These are phyloP conservation scores for Parnassius apollo DNA, from an alignment of 2,888 invertebrate genomes.

Conservation along the genomic window DNA sequence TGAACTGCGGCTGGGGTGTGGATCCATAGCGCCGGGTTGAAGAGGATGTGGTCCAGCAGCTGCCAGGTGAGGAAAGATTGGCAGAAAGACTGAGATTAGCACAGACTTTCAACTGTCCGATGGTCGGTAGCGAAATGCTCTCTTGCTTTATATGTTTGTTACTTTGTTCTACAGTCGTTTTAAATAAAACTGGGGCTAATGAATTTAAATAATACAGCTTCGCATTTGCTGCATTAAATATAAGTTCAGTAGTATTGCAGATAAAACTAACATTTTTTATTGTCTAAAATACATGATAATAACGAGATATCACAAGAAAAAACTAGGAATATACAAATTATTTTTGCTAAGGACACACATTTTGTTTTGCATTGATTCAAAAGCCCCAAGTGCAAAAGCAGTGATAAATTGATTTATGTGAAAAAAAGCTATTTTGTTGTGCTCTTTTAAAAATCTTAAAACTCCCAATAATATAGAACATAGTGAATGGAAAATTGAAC, in stretches of 20 bases:
- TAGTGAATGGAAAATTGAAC: too few species aligned
- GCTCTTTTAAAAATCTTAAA: neutral
- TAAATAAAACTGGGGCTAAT: neutral
- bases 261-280: too few species aligned
- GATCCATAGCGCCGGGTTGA: conserved; percentile 99
- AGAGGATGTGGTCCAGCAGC: conserved; percentile 98
- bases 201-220: too few species aligned
- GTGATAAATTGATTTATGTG: neutral
- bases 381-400: conserved; percentile 16
- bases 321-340: too few species aligned
- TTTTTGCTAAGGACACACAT: too few species aligned
- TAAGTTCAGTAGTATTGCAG: too few species aligned
- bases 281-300: too few species aligned
- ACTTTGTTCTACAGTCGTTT: conserved; percentile 54
- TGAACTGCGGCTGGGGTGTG: conserved; percentile 98
- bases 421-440: neutral
- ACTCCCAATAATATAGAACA: too few species aligned
- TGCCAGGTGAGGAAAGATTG: conserved; percentile 96
- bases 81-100: conserved; percentile 92
- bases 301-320: too few species aligned
- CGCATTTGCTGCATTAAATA: too few species aligned
- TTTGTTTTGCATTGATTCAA: conserved; percentile 7
- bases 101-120: conserved; percentile 75
- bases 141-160: conserved; percentile 57
- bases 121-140: conserved; percentile 70